Base-by-base conservation (phyloP, 64 coral and sea anemone genomes). In the Anthopleura sola region DNA sequence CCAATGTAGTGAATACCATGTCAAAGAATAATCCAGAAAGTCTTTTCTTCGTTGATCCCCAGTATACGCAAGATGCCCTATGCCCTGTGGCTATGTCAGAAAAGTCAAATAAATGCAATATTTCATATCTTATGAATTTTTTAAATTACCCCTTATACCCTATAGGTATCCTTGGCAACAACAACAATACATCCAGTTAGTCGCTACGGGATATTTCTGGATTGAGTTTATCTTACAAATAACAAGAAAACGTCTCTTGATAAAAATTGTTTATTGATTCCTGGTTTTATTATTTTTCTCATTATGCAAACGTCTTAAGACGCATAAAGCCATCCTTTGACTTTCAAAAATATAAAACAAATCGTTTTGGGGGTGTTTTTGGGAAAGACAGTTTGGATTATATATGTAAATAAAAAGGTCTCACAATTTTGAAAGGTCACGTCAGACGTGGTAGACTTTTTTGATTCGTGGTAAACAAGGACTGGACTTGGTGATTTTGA, bases 71-170 rank as follows among this genome's bases (percentile, higher is more conserved):
- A 7, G 58, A 62, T 62, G 24, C 58, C 19, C 58, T 26, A 62
- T 62, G 31, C 11, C 66, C 28, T 3, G 1, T 0, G 66, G 66
- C 66, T 34, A 71, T 36, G 66, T 12, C 66, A 71, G 29, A 71
- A 71, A 71, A 33, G 66, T 71, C 66, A 71, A 69, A 69, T 71
- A 71, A 14, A 16, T 34, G 66, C 66, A 62, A 62, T 62, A 28
- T 62, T 62, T 62, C 23, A 24, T 28, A n/a, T 62, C 23, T 16
- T 71, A 71, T 15, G 66, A 71, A 32, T 32, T 14, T 71, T 71
- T 71, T 32, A 71, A 71, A 32, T 12, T 12, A 32, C 28, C n/a
- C 2, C 31, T n/a, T 24, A 23, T 66, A 26, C 60, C 21, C 3
- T 0, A 0, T 64, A 64, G 7, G 4, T 66, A 66, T 66, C 60